Evolutionary conservation across 2,113 vertebrate species (phyloP).

Genomic region (Parotia lawesii): DNA sequence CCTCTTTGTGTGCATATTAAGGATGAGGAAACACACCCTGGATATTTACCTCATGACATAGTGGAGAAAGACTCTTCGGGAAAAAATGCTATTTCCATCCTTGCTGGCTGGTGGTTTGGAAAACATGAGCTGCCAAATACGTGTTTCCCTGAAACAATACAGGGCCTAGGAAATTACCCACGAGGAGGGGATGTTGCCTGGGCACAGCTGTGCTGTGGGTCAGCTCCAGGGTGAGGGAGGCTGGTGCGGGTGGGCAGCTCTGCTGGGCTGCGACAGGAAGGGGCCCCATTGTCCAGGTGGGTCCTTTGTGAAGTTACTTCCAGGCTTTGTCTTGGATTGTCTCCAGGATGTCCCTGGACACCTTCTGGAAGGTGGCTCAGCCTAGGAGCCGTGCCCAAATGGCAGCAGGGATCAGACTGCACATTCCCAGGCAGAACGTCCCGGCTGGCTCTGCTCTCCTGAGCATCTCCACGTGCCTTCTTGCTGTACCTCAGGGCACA

Average conservation of each 20-base stretch:
- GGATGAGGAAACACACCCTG: conserved; percentile 15
- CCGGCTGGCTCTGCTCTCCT: accelerated
- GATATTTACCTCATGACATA: conserved; percentile 26
- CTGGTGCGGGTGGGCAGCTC: accelerated
- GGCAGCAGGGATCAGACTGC: background rate
- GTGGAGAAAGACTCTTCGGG: background rate
- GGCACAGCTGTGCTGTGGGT: background rate
- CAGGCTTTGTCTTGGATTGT: background rate
- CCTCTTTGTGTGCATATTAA: background rate
- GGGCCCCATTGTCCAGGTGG: background rate
- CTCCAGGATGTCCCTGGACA: background rate
- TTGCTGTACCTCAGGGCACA: background rate
- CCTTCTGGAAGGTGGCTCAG: background rate
- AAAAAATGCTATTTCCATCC: background rate
- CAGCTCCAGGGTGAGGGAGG: background rate
- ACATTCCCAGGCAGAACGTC: accelerated
- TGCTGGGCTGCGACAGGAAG: background rate
- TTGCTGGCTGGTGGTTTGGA: background rate
- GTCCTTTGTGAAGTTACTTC: background rate
- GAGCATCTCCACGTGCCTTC: background rate
- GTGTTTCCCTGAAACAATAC: background rate
- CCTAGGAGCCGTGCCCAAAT: background rate
- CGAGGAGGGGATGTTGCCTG: background rate
- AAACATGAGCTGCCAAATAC: background rate
- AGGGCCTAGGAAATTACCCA: background rate